phyloP scores from a whole-genome alignment of 1,140 invertebrate genomes.

The Drosophila varians region DNA sequence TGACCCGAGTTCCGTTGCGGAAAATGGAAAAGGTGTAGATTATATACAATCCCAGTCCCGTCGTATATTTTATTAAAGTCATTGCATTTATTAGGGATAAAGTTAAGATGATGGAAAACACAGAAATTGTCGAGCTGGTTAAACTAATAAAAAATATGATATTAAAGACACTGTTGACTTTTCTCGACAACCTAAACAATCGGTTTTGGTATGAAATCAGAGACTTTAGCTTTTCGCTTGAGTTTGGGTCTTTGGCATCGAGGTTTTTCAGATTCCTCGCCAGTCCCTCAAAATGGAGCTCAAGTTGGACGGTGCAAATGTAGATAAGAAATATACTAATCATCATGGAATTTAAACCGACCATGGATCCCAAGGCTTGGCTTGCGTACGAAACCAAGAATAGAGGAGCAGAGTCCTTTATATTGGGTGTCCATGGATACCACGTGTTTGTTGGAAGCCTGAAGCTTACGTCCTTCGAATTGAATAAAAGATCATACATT shows the following conservation, averaged over 20 bases:
- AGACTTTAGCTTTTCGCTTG: background rate
- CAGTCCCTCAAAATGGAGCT: constrained; percentile 8
- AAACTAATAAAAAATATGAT: background rate
- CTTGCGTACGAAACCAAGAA: background rate
- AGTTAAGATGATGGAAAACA: background rate
- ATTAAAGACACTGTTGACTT: constrained; percentile 2
- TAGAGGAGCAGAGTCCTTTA: background rate
- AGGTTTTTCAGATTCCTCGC: background rate
- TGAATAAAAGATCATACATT: background rate
- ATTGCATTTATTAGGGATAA: background rate
- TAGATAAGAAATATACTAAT: background rate
- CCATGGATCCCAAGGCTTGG: background rate
- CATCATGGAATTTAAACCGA: background rate
- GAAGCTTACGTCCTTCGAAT: constrained; percentile 1
- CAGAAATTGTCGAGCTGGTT: background rate
- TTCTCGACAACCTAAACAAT: background rate
- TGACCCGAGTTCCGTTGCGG: constrained; percentile 1
- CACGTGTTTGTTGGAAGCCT: background rate
- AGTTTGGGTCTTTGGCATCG: background rate
- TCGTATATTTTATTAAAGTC: background rate
- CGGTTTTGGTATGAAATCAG: background rate
- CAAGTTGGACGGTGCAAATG: constrained; percentile 2
- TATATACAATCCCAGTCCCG: constrained; percentile 3
- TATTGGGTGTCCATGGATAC: constrained; percentile 8
- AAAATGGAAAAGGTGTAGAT: constrained; percentile 16